Evolutionary conservation across 2,888 invertebrate species (phyloP), one percentile per base, ranked within the genome.

Genomic region (Athalia rosae): DNA sequence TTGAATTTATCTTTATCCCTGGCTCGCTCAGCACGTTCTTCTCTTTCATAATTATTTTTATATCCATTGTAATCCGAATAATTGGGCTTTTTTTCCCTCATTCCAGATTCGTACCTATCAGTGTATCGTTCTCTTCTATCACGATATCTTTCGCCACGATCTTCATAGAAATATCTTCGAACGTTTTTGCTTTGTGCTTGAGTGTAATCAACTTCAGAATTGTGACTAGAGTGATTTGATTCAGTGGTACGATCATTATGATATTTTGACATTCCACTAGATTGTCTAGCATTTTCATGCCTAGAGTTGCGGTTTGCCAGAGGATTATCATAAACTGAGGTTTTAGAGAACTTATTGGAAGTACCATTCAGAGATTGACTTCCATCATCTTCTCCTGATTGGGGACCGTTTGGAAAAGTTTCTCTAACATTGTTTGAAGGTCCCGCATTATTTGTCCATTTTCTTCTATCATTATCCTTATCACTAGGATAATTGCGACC

Each of bases 51-150:
- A 71, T 80, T 83, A 69, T 76, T 82, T 79, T 76, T 80, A 63
- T 79, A 80, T 56, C 79, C 81, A 76, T 80, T 82, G 9, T 84
- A 82, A 47, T 85, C 84, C 13, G 83, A 81, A 78, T 86, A 83
- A 80, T 84, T 83, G 77, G 79, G 80, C 66, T 80, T 86, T 11
- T 79, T 83, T 9, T 84, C 83, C 76, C 83, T 85, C 53, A 81
- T 83, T 80, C 50, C 78, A 78, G 74, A 48, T n/a, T 79, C 79
- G 67, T 80, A 79, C 73, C 73, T 79, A 69, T 82, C 80, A 50
- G 61, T 74, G 67, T 82, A 82, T 64, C 78, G 81, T 5, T 80
- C 82, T 4, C 78, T 77, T 48, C 63, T 76, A 15, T 78, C 78
- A 4, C 78, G 76, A 78, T 78, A 76, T 13, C 76, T 53, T 11